Evolutionary conservation across 30 jellyfish, hydroid and myxozoan genomes (phyloP).

Genomic region (Aurelia aurita): DNA sequence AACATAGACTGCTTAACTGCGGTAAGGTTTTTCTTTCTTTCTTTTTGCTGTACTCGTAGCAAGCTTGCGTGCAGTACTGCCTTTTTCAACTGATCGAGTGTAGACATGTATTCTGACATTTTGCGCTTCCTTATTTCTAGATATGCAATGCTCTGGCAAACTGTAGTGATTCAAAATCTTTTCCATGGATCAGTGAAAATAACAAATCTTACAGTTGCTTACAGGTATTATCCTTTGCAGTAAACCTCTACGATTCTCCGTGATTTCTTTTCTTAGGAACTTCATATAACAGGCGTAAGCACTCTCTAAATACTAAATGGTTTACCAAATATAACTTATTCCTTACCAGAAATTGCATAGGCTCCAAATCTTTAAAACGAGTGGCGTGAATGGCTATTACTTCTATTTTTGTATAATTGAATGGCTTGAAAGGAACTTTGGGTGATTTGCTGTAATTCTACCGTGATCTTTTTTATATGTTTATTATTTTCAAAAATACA

Average conservation of each 20-base stretch:
- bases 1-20: constrained; percentile 50
- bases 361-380: neutral
- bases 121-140: neutral
- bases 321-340: too few relatives aligned
- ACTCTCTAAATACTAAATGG: too few relatives aligned
- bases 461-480: too few relatives aligned
- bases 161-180: neutral
- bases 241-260: neutral
- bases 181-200: constrained; percentile 7
- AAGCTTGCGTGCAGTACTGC: too few relatives aligned
- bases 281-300: neutral
- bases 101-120: neutral
- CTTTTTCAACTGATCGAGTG: too few relatives aligned
- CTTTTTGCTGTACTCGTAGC: neutral
- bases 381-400: neutral
- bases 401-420: neutral
- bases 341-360: neutral
- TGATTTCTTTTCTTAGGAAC: neutral
- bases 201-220: neutral
- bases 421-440: too few relatives aligned
- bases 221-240: constrained; percentile 1
- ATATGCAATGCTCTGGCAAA: constrained; percentile 16
- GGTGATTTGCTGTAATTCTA: too few relatives aligned
- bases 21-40: constrained; percentile 14
- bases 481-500: too few relatives aligned